Evolutionary conservation across 2,113 vertebrate species (phyloP).

Genomic region (Heloderma charlesbogerti): DNA sequence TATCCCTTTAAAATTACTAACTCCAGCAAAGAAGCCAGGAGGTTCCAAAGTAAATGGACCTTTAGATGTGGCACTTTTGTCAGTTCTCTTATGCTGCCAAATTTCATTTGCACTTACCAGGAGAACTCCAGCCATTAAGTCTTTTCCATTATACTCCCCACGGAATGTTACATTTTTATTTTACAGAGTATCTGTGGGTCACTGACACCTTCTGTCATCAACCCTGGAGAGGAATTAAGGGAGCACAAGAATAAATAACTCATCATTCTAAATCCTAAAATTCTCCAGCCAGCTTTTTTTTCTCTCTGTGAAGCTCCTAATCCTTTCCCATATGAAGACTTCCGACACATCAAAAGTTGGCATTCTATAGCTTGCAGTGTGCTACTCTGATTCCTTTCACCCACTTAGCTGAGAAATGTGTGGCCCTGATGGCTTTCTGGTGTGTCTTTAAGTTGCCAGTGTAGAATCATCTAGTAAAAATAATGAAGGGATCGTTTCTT

Average conservation of each 20-base stretch:
- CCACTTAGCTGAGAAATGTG: constrained; percentile 10
- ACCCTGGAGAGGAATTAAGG: constrained; percentile 29
- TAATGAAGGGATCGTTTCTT: constrained; percentile 44
- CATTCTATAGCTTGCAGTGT: constrained; percentile 55
- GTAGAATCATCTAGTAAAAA: constrained; percentile 51
- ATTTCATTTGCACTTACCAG: constrained; percentile 45
- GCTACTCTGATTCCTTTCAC: constrained; percentile 27
- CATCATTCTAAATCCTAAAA: constrained; percentile 42
- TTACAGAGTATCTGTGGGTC: constrained; percentile 25
- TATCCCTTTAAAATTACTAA: constrained; percentile 39
- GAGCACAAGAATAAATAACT: constrained; percentile 48
- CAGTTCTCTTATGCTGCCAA: constrained; percentile 31
- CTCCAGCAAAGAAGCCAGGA: constrained; percentile 24
- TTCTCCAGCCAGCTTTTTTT: constrained; percentile 47
- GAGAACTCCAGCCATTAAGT: neutral
- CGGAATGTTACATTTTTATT: constrained; percentile 28
- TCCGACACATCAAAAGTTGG: constrained; percentile 39
- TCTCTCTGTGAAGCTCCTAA: constrained; percentile 27
- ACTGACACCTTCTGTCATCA: constrained; percentile 27
- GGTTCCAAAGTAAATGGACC: constrained; percentile 4
- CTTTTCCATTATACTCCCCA: constrained; percentile 13
- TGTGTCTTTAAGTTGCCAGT: constrained; percentile 31
- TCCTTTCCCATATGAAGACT: constrained; percentile 13
- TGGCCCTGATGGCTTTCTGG: constrained; percentile 21
- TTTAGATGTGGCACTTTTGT: constrained; percentile 9